Base-by-base conservation (phyloP, 2,888 invertebrate genomes). In the Therioaphis trifolii region DNA sequence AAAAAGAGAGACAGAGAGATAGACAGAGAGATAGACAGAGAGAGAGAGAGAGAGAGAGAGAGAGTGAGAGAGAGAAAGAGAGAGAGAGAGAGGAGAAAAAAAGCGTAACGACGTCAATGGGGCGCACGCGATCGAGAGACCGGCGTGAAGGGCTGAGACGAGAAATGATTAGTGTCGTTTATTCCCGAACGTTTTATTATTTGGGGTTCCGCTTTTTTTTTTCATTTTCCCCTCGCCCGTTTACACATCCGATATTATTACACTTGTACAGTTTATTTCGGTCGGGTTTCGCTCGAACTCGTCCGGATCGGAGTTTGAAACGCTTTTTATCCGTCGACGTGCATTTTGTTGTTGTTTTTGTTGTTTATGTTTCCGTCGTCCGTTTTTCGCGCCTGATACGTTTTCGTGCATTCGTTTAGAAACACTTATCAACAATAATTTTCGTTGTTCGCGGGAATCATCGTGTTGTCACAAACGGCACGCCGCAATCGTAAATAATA, bases 81-180 rank as follows among this genome's bases (percentile, higher is more conserved):
- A 3, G 35, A 5, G 7, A 35, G 7, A 35, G 4, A 27, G 18
- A 71, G 21, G n/a, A 69, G 24, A 46, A 14, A 14, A 14, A 61
- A 2, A 27, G 24, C 14, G 24, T n/a, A n/a, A n/a, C 18, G 49
- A 71, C 63, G 76, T 77, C 29, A 77, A 63, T 63, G 46, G 76
- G 76, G 75, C 24, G 74, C 43, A 27, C 24, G 46, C 15, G 14
- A 43, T n/a, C 12, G 7, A 27, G 14, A 21, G n/a, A n/a, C n/a
- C n/a, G n/a, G 21, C 24, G 58, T 1, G 46, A n/a, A 29, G 29
- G 61, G 46, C 9, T 12, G n/a, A 15, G 21, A 63, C 46, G 46
- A 46, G 46, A 29, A 63, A 77, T 52, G 63, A 66, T 77, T 52
- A 77, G 49, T 49, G 21, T 66, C 46, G 21, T 24, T 63, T 66